phyloP scores from a whole-genome alignment of 2,888 invertebrate species.

The Synanthedon vespiformis region DNA sequence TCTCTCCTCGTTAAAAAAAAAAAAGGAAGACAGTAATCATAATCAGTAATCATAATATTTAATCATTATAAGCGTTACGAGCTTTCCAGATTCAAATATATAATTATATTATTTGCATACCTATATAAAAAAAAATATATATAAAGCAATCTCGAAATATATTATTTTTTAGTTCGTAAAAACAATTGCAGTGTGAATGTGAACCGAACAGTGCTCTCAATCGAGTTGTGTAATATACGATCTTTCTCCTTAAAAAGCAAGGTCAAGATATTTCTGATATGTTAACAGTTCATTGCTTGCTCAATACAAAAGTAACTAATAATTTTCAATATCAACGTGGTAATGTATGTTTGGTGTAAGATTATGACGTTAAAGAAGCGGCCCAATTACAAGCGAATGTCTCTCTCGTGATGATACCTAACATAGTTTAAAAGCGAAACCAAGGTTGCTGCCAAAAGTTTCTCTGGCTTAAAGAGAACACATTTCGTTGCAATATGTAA shows the following conservation, averaged over 20 bases:
- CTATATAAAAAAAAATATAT: no score
- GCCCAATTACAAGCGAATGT: not conserved
- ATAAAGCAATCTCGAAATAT: no score
- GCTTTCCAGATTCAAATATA: no score
- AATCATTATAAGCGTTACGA: no score
- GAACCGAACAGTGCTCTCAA: not conserved
- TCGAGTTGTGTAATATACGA: not conserved
- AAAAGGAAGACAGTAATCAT: no score
- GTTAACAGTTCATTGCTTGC: not conserved
- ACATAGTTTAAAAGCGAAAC: slow-evolving; percentile 49
- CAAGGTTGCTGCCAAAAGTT: slow-evolving; percentile 19
- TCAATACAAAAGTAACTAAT: not conserved
- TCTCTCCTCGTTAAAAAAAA: no score
- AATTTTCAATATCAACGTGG: not conserved
- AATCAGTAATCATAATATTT: no score
- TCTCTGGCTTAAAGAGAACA: slow-evolving; percentile 11
- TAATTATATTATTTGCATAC: no score
- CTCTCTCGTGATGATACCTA: slow-evolving; percentile 20
- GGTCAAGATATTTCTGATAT: not conserved
- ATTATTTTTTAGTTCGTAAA: no score
- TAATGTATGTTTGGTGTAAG: not conserved
- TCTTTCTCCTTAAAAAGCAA: not conserved
- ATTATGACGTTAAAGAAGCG: not conserved
- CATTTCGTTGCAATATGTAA: slow-evolving; percentile 20
- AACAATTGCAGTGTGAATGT: no score